Conservation (phyloP, 2,797 vertebrate species). For the Danio tinwini region DNA sequence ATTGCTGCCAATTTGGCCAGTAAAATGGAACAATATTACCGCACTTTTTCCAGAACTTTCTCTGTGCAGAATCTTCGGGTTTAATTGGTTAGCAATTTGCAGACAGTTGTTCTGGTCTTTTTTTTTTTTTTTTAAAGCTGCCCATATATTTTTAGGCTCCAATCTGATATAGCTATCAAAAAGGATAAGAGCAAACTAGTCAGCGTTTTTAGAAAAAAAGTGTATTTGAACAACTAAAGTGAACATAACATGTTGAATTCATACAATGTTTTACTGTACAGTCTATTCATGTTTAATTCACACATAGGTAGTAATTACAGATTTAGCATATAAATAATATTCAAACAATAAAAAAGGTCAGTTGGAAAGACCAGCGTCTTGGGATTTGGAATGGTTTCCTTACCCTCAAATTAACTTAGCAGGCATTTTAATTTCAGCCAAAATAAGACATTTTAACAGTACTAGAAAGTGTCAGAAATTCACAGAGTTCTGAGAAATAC, state of each 20-base stretch:
- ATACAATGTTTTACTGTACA: constrained; percentile 75
- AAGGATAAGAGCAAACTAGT: constrained; percentile 30
- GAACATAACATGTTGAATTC: constrained; percentile 68
- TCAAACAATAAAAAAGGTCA: constrained; percentile 38
- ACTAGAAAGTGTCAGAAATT: constrained; percentile 58
- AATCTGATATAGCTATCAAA: constrained; percentile 18
- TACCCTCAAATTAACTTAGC: constrained; percentile 51
- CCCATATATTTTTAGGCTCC: background rate
- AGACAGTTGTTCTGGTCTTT: constrained; percentile 52
- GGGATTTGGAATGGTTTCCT: constrained; percentile 32
- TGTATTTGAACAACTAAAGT: constrained; percentile 76
- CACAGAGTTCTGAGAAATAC: constrained; percentile 61
- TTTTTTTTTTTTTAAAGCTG: background rate
- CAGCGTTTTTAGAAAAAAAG: constrained; percentile 66
- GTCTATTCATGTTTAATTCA: constrained; percentile 71
- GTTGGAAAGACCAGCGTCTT: constrained; percentile 40
- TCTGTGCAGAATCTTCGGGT: constrained; percentile 63
- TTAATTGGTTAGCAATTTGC: constrained; percentile 70
- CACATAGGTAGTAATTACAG: constrained; percentile 71
- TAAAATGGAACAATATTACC: constrained; percentile 71
- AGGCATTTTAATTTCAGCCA: constrained; percentile 56
- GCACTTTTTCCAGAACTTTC: constrained; percentile 77
- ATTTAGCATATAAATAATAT: constrained; percentile 61
- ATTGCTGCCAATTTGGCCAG: constrained; percentile 75
- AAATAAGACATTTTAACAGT: constrained; percentile 54